phyloP scores from a whole-genome alignment of 1,140 invertebrate genomes.

The Papilio polyxenes region DNA sequence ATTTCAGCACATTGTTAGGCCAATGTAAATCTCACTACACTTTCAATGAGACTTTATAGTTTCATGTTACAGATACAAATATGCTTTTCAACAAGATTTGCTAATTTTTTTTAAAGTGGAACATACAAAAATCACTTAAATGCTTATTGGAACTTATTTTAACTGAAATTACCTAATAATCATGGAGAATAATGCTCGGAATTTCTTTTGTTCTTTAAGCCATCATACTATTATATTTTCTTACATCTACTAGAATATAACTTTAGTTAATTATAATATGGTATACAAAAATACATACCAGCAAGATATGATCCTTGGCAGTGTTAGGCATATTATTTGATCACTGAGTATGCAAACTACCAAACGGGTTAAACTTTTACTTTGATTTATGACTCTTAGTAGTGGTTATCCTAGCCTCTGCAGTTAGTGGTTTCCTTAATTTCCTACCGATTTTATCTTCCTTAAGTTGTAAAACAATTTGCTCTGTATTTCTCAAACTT shows the following conservation, averaged over 20 bases:
- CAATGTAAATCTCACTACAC: background rate
- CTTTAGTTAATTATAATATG: background rate
- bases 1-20: background rate
- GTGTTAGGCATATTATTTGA: background rate
- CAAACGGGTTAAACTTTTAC: background rate
- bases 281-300: background rate
- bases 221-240: background rate
- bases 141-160: too few relatives aligned
- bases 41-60: background rate
- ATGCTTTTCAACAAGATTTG: background rate
- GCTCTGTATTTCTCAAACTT: slow-evolving; percentile 55
- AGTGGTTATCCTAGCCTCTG: slow-evolving; percentile 37
- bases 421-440: slow-evolving; percentile 54
- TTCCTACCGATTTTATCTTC: slow-evolving; percentile 54
- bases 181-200: background rate
- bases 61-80: background rate
- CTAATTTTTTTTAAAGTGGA: background rate
- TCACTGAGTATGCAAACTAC: background rate
- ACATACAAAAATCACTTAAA: too few relatives aligned
- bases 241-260: background rate
- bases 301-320: background rate
- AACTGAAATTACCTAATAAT: background rate
- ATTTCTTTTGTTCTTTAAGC: background rate
- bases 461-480: slow-evolving; percentile 60
- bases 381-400: slow-evolving; percentile 4